Evolutionary conservation across 1,140 invertebrate genomes (phyloP).

Genomic region (Drosophila pruinosa): DNA sequence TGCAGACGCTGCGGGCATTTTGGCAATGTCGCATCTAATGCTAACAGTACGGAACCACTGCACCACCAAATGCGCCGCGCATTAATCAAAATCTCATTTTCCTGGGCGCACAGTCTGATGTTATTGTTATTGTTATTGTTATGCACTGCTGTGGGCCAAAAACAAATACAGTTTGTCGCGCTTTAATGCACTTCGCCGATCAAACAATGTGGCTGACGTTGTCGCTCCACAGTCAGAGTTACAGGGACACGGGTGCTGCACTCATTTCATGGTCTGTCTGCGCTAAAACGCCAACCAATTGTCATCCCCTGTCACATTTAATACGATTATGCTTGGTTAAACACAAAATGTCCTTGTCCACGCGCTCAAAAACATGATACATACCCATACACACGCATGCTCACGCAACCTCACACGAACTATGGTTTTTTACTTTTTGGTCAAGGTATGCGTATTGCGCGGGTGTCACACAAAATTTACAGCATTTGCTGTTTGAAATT

Average conservation of each 20-base stretch:
- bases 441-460: not conserved
- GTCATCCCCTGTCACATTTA: constrained; percentile 76
- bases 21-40: constrained; percentile 55
- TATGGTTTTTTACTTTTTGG: not conserved
- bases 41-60: constrained; percentile 4
- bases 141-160: constrained; percentile 7
- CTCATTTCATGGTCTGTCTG: constrained; percentile 42
- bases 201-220: constrained; percentile 46
- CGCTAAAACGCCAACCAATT: constrained; percentile 67
- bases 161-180: constrained; percentile 71
- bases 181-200: constrained; percentile 71
- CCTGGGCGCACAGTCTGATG: not conserved
- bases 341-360: constrained; percentile 64
- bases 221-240: not conserved
- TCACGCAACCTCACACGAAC: not conserved
- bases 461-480: constrained; percentile 68
- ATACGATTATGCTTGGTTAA: constrained; percentile 77
- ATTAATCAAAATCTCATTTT: constrained; percentile 78
- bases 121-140: constrained; percentile 24
- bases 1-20: constrained; percentile 48
- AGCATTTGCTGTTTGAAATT: constrained; percentile 70
- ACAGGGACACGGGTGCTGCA: not conserved
- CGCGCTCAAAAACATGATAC: constrained; percentile 10
- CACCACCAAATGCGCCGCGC: constrained; percentile 43
- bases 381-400: not conserved